These are phyloP conservation scores for Piprites chloris DNA, from an alignment of 2,113 vertebrate species.

Conservation along the genomic window DNA sequence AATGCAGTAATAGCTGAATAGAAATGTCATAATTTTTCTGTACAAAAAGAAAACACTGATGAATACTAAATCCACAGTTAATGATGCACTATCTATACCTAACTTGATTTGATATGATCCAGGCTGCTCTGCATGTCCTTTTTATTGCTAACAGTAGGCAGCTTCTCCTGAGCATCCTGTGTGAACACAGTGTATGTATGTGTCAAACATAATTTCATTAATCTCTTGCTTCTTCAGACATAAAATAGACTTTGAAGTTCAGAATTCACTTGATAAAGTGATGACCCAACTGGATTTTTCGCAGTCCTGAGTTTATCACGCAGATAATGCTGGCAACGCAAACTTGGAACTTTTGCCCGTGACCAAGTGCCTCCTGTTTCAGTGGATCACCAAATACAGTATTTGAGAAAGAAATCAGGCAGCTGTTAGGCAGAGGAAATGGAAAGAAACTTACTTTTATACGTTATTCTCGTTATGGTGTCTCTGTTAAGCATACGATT, in stretches of 20 bases:
- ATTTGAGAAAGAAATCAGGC: not conserved
- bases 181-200: not conserved
- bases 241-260: not conserved
- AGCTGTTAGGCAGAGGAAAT: not conserved
- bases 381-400: not conserved
- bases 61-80: not conserved
- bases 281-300: not conserved
- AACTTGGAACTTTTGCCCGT: not conserved
- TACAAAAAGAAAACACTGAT: not conserved
- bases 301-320: not conserved
- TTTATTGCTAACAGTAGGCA: not conserved
- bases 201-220: not conserved
- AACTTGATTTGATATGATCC: not conserved
- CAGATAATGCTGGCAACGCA: not conserved
- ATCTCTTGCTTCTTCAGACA: not conserved
- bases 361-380: not conserved
- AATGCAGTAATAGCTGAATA: not conserved
- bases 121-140: not conserved
- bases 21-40: not conserved
- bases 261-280: not conserved
- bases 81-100: not conserved
- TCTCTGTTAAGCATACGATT: slow-evolving; percentile 99
- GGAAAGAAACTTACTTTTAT: slow-evolving; percentile 91
- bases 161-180: not conserved
- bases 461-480: slow-evolving; percentile 99